These are phyloP conservation scores for Passer domesticus DNA, from an alignment of 2,113 vertebrate species.

Conservation along the genomic window DNA sequence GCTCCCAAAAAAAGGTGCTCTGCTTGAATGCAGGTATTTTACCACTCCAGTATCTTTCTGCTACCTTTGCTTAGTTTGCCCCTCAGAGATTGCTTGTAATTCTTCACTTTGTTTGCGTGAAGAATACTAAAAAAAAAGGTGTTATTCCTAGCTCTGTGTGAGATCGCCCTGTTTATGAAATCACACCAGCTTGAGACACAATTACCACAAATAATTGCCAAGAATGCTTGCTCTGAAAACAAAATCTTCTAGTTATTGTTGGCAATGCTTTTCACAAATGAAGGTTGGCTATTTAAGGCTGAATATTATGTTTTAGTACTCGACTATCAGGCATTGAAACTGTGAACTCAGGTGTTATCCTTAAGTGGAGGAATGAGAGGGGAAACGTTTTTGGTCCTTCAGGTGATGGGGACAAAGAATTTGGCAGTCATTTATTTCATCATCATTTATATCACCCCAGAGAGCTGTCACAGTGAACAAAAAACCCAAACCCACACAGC, in stretches of 20 bases:
- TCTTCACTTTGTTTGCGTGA: background rate
- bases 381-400: background rate
- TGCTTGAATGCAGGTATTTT: background rate
- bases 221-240: background rate
- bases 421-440: background rate
- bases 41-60: background rate
- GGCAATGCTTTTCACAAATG: background rate
- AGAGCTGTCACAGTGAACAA: background rate
- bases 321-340: background rate
- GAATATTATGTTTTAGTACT: background rate
- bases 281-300: background rate
- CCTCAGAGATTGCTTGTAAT: background rate
- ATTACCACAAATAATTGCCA: slow-evolving; percentile 27
- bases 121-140: background rate
- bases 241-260: background rate
- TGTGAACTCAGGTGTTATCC: background rate
- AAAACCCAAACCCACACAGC: rapidly evolving
- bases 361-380: background rate
- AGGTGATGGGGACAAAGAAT: background rate
- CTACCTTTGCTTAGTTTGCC: background rate
- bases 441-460: background rate
- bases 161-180: slow-evolving; percentile 15
- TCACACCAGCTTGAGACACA: slow-evolving; percentile 16
- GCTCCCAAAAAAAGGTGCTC: background rate
- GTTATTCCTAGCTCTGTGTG: slow-evolving; percentile 27